Conservation (phyloP, 2,797 vertebrate genomes). For the Periparus ater region DNA sequence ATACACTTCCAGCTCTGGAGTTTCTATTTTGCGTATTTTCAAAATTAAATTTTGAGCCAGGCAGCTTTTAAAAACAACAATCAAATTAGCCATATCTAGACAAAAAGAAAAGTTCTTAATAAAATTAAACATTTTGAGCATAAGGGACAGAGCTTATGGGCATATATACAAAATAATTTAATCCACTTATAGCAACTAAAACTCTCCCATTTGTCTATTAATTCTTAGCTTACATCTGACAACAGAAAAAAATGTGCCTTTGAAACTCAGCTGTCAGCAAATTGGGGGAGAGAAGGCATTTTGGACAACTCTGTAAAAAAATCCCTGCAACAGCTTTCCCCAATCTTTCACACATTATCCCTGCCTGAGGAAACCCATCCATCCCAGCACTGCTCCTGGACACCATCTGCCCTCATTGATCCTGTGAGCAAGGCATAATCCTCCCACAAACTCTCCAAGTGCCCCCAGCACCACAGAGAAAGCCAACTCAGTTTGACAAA, state of each 20-base stretch:
- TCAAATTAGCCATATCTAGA: background rate
- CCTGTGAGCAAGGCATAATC: background rate
- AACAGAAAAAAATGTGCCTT: background rate
- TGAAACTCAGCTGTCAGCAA: background rate
- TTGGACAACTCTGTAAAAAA: background rate
- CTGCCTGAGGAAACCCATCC: constrained; percentile 11
- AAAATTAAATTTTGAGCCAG: constrained; percentile 15
- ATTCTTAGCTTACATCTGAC: background rate
- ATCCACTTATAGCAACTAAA: constrained; percentile 36
- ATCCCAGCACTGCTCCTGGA: background rate
- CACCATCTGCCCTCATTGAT: background rate
- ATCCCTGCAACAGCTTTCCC: background rate
- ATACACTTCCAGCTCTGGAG: background rate
- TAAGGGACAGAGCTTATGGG: background rate
- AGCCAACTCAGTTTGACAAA: constrained; percentile 16
- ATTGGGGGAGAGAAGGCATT: background rate
- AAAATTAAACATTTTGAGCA: constrained; percentile 28
- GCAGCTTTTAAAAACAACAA: constrained; percentile 13
- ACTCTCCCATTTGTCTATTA: background rate
- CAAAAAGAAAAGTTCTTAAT: constrained; percentile 4
- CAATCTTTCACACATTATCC: background rate
- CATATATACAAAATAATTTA: constrained; percentile 20
- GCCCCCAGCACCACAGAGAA: background rate
- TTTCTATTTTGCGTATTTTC: background rate
- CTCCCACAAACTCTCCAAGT: background rate